Base-by-base conservation (phyloP, 2,113 vertebrate genomes). In the Paratilapia polleni region DNA sequence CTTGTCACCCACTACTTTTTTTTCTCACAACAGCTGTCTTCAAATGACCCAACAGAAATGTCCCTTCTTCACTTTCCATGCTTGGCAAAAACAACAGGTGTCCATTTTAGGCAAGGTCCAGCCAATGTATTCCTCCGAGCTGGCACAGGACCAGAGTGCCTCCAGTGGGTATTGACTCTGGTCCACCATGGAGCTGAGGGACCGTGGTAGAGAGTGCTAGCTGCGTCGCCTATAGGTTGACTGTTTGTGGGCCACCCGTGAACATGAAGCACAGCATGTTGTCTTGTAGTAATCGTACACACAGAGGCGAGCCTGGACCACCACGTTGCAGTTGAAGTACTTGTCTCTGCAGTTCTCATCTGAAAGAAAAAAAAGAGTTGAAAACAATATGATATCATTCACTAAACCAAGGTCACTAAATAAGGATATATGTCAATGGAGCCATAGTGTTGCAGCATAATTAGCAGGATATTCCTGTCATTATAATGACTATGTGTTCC, bases 251-350 rank as follows among this genome's bases (percentile, higher is more conserved):
- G 96, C 95, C 86, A 95, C 96, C 0, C 96, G 96, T 0, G 94
- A 94, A 43, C 98, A 99, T 0, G 98, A 98, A 0, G 96, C 97
- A 1, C 98, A 99, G 87, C 98, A 99, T 5, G 97, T 96, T 0
- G 94, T 96, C 94, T 97, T 97, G 96, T 99, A 99, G 76, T 99
- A 99, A 85, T 96, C 96, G 81, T 99, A 99, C 83, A 99, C 98
- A 1, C 98, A 99, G 26, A 99, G 97, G 11, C 98, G 97, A 4
- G 98, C 98, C 93, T 99, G 98, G 10, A 98, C 98, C 91, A 99
- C 98, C 94, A 99, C 98, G 0, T 98, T 98, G 95, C 98, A 99
- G 91, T 99, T 99, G 94, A 97, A 99, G 93, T 98, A 97, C 85
- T 97, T 97, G 85, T 99, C 98, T 92, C 95, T 95, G 95, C 98